Evolutionary conservation across 1,140 invertebrate species (phyloP), one percentile per base, ranked within the genome.

Genomic region (Portunus trituberculatus): DNA sequence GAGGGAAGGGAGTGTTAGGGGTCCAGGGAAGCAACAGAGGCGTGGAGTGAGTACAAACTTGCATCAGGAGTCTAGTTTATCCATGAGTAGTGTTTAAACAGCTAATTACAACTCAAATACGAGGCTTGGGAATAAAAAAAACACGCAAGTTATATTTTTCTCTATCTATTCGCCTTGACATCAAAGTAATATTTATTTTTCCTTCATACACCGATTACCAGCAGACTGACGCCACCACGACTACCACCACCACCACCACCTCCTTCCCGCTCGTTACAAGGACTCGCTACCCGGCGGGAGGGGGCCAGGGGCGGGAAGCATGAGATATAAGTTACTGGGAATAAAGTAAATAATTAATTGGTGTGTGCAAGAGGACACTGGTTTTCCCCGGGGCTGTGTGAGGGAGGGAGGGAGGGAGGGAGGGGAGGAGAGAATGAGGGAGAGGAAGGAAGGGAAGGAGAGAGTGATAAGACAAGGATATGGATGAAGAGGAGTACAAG

Each of bases 261-360:
- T 59, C 52, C 52, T 20, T 59, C 52, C 52, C 52, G 52, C 52
- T 10, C 52, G 3, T 59, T 59, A 10, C n/a, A 76, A 76, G 67
- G 67, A 76, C 67, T 76, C 67, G 20, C 67, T n/a, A 12, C 12
- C 20, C 67, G n/a, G 12, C 6, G n/a, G 67, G 67, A 76, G 25
- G 67, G 67, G 0, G 67, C 67, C 20, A n/a, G 20, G 67, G n/a
- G 67, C 20, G 67, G 67, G 4, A 12, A n/a, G 67, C 67, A 76
- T 25, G 67, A 76, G 67, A 76, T 76, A 76, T 76, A 76, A 76
- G 67, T 76, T 76, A 76, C 67, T 12, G 20, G 67, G n/a, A 76
- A n/a, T n/a, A n/a, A 76, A 76, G 67, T 76, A 76, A 76, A 76
- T 76, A 76, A 76, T 76, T 76, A 76, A 76, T 76, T 25, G 67